Conservation (phyloP, 2,888 invertebrate species). For the Rhorus exstirpatorius region DNA sequence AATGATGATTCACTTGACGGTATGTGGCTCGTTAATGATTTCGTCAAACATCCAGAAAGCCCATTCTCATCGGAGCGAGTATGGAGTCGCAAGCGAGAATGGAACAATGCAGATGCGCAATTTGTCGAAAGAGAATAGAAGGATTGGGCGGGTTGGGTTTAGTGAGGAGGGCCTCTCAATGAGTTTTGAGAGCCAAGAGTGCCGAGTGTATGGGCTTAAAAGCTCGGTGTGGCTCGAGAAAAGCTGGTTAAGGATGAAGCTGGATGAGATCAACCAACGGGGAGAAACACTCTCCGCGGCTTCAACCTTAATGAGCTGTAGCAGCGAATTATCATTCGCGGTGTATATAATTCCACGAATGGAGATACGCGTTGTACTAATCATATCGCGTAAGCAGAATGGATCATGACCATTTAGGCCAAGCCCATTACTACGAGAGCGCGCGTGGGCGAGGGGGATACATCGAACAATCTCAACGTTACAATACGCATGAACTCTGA, state of each 20-base stretch:
- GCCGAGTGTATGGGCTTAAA: constrained; percentile 50
- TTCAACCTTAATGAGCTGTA: constrained; percentile 54
- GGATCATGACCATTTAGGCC: constrained; percentile 49
- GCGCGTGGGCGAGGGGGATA: constrained; percentile 5
- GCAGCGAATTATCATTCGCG: constrained; percentile 58
- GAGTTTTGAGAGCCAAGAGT: constrained; percentile 52
- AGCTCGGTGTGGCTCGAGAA: constrained; percentile 52
- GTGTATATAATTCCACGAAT: constrained; percentile 46
- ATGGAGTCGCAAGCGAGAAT: constrained; percentile 2
- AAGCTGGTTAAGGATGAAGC: constrained; percentile 32
- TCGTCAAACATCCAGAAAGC: not conserved
- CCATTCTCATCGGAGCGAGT: constrained; percentile 13
- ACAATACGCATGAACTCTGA: no score
- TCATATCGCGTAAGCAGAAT: constrained; percentile 52
- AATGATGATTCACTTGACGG: constrained; percentile 15
- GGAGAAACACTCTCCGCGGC: constrained; percentile 27
- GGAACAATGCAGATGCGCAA: constrained; percentile 46
- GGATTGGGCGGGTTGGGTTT: not conserved
- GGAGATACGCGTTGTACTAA: constrained; percentile 51
- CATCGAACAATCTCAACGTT: not conserved
- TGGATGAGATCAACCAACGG: constrained; percentile 19
- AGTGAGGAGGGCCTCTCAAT: constrained; percentile 1
- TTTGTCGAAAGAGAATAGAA: constrained; percentile 32
- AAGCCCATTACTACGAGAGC: no score
- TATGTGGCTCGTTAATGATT: constrained; percentile 22